Evolutionary conservation across 2,113 vertebrate genomes (phyloP).

Genomic region (Phaetusa simplex): DNA sequence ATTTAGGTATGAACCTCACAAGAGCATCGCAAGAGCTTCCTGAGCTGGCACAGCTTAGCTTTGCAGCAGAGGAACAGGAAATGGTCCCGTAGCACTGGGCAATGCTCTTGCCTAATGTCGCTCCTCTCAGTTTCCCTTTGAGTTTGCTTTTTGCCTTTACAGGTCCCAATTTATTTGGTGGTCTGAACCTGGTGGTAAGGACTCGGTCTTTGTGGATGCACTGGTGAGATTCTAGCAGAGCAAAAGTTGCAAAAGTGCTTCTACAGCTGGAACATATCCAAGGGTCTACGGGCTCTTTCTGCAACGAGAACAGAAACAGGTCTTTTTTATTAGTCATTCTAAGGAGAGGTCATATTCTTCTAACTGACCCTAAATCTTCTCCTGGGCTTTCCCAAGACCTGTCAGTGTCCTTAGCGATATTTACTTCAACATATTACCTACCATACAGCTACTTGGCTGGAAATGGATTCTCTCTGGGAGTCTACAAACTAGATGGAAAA

Average conservation of each 20-base stretch:
- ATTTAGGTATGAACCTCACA: slow-evolving; percentile 55
- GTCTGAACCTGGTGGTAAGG: slow-evolving; percentile 39
- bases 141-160: slow-evolving; percentile 62
- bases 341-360: neutral
- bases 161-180: slow-evolving; percentile 47
- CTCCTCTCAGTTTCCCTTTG: slow-evolving; percentile 56
- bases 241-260: slow-evolving; percentile 58
- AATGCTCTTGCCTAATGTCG: slow-evolving; percentile 38
- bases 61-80: slow-evolving; percentile 23
- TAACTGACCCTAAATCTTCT: neutral
- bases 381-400: neutral
- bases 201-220: slow-evolving; percentile 54
- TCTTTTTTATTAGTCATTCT: neutral
- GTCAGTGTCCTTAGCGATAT: neutral
- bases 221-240: slow-evolving; percentile 63
- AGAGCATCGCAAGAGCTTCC: slow-evolving; percentile 35
- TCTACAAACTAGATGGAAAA: neutral
- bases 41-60: slow-evolving; percentile 30
- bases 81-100: slow-evolving; percentile 28
- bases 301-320: slow-evolving; percentile 62
- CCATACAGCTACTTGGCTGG: neutral
- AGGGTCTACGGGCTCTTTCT: slow-evolving; percentile 55
- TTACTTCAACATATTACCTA: neutral
- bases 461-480: neutral
- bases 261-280: slow-evolving; percentile 65